Percentiles rank a stretch among this genome's conserved stretches.
Conservation (phyloP, 2,888 invertebrate genomes). For the Tolmerus cingulatus region DNA sequence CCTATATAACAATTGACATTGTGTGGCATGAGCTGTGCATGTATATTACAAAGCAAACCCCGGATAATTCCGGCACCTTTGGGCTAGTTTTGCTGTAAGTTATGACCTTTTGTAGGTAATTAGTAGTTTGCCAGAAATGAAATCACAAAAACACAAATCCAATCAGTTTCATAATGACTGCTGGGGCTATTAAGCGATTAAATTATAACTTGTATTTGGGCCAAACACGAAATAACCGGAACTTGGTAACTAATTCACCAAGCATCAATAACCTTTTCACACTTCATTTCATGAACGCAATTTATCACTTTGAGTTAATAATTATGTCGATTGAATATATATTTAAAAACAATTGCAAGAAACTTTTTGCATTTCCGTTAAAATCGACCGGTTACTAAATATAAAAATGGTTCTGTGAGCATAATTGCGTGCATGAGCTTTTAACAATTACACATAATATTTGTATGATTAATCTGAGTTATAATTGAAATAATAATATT, state of each 20-base stretch:
- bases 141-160: background rate
- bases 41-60: background rate
- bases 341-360: no score
- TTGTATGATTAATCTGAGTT: no score
- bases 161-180: background rate
- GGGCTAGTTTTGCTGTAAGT: background rate
- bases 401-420: no score
- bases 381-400: no score
- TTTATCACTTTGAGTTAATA: no score
- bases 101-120: background rate
- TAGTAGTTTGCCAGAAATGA: background rate
- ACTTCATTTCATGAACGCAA: no score
- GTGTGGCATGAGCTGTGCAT: background rate
- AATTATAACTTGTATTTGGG: background rate
- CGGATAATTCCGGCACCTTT: background rate
- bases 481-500: no score
- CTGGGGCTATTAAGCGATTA: background rate
- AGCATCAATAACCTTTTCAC: no score
- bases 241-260: background rate
- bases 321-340: no score
- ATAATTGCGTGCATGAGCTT: no score
- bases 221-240: background rate
- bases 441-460: no score
- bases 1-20: background rate
- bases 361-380: no score